Base-by-base conservation (phyloP, 2,888 invertebrate species). In the Acleris sparsana region DNA sequence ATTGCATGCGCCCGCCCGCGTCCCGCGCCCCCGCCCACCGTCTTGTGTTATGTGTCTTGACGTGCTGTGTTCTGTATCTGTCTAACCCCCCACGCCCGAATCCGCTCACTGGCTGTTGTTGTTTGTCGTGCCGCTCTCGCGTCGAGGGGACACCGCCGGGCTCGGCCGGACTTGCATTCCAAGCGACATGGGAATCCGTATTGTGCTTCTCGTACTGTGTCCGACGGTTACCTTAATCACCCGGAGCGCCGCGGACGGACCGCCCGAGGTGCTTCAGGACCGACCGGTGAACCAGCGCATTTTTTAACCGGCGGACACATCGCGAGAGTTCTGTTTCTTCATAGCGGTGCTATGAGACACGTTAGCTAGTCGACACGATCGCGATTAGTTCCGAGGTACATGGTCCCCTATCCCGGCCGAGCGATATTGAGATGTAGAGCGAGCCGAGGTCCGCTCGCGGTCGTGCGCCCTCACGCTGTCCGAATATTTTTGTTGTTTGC, bases 361-460 rank as follows among this genome's bases (percentile, higher is more conserved):
- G 75, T 78, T 74, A 78, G 80, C 81, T 80, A 84, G 83, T 85
- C 78, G 84, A 80, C 85, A 86, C 83, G 86, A 85, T 83, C 87
- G 92, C 92, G 88, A 87, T 89, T 85, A 88, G 93, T 93, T 93
- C 93, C 93, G 93, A 93, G 93, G 93, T 93, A 93, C 93, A 93
- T 93, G 93, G 89, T 89, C 92, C 92, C 93, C 93, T 82, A 86
- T 84, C 84, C 85, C 77, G 90, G 86, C 86, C 90, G 90, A 88
- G 93, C 92, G 93, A 93, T 93, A 87, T 93, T 93, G 93, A 93
- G 93, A 93, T 93, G 89, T 93, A 93, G 93, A 93, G 88, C 89
- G 89, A 88, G 87, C 89, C 88, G 87, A 85, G 82, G 83, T 79
- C 85, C 83, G 84, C 84, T 86, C 89, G 87, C 83, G 80, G 80